Evolutionary conservation across 2,888 invertebrate genomes (phyloP).

Genomic region (Thelaira solivaga): DNA sequence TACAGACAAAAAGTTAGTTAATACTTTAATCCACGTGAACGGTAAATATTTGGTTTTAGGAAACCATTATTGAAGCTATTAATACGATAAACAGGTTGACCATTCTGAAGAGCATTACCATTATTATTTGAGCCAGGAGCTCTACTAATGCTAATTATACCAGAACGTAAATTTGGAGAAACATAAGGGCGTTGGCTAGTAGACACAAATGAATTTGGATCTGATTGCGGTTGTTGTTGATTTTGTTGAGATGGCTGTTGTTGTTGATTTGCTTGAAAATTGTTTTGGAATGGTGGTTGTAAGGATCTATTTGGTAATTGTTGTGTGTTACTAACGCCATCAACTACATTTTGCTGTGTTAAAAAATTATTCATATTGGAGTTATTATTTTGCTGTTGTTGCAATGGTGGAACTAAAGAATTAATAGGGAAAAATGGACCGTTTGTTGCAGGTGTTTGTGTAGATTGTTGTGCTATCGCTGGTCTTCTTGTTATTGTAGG

Average conservation of each 20-base stretch:
- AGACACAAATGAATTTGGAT: slow-evolving; percentile 46
- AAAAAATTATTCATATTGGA: slow-evolving; percentile 30
- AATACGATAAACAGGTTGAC: slow-evolving; percentile 65
- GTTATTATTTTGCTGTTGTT: slow-evolving; percentile 45
- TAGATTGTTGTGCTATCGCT: slow-evolving; percentile 61
- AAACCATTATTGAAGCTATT: slow-evolving; percentile 63
- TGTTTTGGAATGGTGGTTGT: slow-evolving; percentile 65
- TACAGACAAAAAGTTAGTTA: slow-evolving; percentile 54
- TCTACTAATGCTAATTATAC: slow-evolving; percentile 66
- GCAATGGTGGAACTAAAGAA: slow-evolving; percentile 64
- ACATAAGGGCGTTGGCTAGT: slow-evolving; percentile 76
- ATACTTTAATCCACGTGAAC: slow-evolving; percentile 75
- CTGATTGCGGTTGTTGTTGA: slow-evolving; percentile 33
- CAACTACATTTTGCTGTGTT: slow-evolving; percentile 25
- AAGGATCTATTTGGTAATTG: slow-evolving; percentile 59
- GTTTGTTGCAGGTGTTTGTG: slow-evolving; percentile 24
- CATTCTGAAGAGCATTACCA: slow-evolving; percentile 56
- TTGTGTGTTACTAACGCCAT: slow-evolving; percentile 20
- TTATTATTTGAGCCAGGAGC: slow-evolving; percentile 63
- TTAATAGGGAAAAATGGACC: slow-evolving; percentile 62
- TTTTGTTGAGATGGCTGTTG: slow-evolving; percentile 44
- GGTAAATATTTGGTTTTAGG: slow-evolving; percentile 67
- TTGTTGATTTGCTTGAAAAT: slow-evolving; percentile 53
- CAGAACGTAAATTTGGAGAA: slow-evolving; percentile 73
- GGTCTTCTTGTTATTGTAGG: slow-evolving; percentile 70